These are phyloP conservation scores for Glomeris marginata DNA, from an alignment of 2,888 invertebrate genomes.

Conservation along the genomic window DNA sequence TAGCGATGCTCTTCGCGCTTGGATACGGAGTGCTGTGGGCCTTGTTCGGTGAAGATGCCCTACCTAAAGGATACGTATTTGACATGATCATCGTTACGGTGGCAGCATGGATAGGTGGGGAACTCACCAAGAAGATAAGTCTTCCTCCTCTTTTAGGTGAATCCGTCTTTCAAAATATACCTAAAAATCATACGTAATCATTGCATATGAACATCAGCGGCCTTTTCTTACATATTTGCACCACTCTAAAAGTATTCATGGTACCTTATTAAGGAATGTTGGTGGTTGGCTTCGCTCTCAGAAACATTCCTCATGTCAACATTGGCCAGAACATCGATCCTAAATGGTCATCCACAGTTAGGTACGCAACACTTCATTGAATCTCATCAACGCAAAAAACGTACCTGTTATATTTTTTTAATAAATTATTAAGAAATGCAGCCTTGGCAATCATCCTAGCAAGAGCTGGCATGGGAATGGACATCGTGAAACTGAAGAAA, in stretches of 20 bases:
- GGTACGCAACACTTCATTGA: too few species aligned
- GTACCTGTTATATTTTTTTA: background rate
- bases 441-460: conserved; percentile 83
- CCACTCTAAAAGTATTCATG: background rate
- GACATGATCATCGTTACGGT: conserved; percentile 7
- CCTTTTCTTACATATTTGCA: too few species aligned
- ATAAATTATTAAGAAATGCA: conserved; percentile 48
- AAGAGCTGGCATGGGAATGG: conserved; percentile 83
- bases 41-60: conserved; percentile 2
- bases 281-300: conserved; percentile 9
- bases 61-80: conserved; percentile 10
- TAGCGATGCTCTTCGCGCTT: conserved; percentile 6
- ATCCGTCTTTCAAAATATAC: background rate
- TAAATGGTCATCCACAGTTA: too few species aligned
- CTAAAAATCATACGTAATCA: too few species aligned
- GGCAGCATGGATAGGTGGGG: conserved; percentile 10
- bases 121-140: conserved; percentile 5
- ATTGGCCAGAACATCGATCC: conserved; percentile 4
- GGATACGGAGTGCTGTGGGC: conserved; percentile 10
- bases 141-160: conserved; percentile 10
- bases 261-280: conserved; percentile 8
- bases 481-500: conserved; percentile 67
- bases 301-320: conserved; percentile 7
- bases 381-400: too few species aligned
- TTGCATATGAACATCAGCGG: too few species aligned